Conservation (phyloP, 2,113 vertebrate species). For the Ia io region DNA sequence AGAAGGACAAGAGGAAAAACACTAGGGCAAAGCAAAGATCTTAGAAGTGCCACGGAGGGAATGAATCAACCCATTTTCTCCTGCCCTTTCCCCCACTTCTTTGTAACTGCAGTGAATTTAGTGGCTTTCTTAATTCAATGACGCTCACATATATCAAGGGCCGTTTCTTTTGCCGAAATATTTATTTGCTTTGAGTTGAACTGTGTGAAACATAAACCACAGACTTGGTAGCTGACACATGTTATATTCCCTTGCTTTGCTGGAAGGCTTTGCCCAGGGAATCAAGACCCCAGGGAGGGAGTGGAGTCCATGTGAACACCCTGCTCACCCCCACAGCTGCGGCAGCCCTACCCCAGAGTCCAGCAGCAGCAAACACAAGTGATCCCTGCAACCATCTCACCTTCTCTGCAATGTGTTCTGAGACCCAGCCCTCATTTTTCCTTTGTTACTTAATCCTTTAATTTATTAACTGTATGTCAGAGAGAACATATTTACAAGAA, state of each 20-base stretch:
- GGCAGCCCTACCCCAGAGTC: not conserved
- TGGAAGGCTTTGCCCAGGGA: not conserved
- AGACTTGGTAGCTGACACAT: not conserved
- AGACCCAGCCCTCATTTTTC: not conserved
- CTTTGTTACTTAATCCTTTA: slow-evolving; percentile 21
- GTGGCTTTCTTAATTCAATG: slow-evolving; percentile 47
- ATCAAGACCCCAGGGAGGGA: not conserved
- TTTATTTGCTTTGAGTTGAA: slow-evolving; percentile 51
- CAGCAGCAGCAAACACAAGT: not conserved
- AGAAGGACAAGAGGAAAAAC: not conserved
- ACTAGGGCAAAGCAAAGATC: not conserved
- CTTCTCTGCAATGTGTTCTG: not conserved
- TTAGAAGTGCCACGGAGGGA: not conserved
- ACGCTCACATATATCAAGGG: not conserved
- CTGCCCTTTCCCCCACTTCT: not conserved
- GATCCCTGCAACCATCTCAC: not conserved
- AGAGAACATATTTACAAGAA: slow-evolving; percentile 25
- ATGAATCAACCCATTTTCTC: slow-evolving; percentile 7
- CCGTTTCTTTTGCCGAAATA: slow-evolving; percentile 24
- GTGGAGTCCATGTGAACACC: not conserved
- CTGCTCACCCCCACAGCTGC: accelerated
- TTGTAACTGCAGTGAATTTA: slow-evolving; percentile 43
- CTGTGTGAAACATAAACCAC: slow-evolving; percentile 30
- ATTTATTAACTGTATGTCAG: slow-evolving; percentile 28
- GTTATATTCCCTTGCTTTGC: not conserved